Conservation (phyloP, 2,113 vertebrate genomes). For the Amphiprion ocellaris region DNA sequence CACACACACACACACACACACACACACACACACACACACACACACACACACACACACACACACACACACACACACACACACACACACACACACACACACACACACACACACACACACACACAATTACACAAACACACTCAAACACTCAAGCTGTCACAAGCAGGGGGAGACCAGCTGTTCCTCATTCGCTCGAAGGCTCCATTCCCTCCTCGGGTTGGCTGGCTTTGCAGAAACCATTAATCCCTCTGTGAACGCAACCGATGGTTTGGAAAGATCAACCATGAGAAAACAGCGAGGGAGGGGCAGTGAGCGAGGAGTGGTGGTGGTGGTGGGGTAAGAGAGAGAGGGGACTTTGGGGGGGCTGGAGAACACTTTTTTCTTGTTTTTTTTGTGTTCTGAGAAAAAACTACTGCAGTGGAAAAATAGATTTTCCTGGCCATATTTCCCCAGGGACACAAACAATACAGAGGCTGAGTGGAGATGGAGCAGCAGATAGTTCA, state of each 20-base stretch:
- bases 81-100: conserved; percentile 32
- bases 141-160: conserved; percentile 66
- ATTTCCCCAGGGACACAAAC: conserved; percentile 69
- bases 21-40: conserved; percentile 43
- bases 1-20: conserved; percentile 37
- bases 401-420: conserved; percentile 56
- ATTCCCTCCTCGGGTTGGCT: conserved; percentile 68
- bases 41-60: conserved; percentile 15
- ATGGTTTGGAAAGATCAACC: conserved; percentile 75
- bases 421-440: conserved; percentile 65
- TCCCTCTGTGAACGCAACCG: conserved; percentile 68
- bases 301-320: background rate
- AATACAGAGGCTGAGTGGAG: conserved; percentile 57
- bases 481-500: conserved; percentile 70
- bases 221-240: conserved; percentile 72
- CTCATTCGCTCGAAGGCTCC: conserved; percentile 68
- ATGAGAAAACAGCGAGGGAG: conserved; percentile 54
- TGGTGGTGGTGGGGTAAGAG: background rate
- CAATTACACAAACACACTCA: conserved; percentile 44
- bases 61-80: conserved; percentile 36
- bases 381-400: background rate
- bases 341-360: conserved; percentile 8
- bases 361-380: conserved; percentile 45
- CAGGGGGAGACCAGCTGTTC: conserved; percentile 76
- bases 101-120: conserved; percentile 28